Evolutionary conservation across 2,797 vertebrate genomes (phyloP), one percentile per base, ranked within the genome.

Genomic region (Gallinago nigripennis): DNA sequence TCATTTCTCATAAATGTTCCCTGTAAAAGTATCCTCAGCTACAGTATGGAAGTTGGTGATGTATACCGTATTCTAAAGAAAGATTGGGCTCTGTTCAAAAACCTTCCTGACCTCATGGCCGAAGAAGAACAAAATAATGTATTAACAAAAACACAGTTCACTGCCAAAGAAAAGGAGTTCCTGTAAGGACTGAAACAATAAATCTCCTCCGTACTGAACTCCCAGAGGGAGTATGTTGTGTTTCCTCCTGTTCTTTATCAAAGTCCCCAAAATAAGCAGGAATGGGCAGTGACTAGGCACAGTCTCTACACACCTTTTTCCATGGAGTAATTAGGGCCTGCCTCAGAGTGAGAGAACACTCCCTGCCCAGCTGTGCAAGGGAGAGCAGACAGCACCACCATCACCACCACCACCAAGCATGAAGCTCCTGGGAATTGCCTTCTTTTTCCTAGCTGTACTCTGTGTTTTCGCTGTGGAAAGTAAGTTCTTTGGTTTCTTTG

Each of bases 201-300:
- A 98, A 98, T 98, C 98, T 98, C 97, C 97, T 97, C 97, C 94
- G 92, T 89, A 88, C 97, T 98, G 98, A 98, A 98, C 97, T 98
- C 99, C 98, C 98, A 97, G 94, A 98, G 98, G 98, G 99, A 99
- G 97, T 96, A 95, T 97, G 97, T 96, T 97, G 97, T 96, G 97
- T 98, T 99, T 99, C 99, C 99, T 98, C 97, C 97, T 83, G 97
- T 98, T 98, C 98, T 98, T 98, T 99, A 98, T 98, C 98, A 97
- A 97, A 98, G 98, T 97, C 98, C 97, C 98, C 98, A 97, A 98
- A 99, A 99, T 98, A 98, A 99, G 98, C 98, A 98, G 96, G 97
- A 96, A 97, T 97, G 97, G 94, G 97, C 82, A 93, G 97, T 39
- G 96, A 93, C 97, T 90, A 81, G 95, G 96, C 97, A 96, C 61